Evolutionary conservation across 2,888 invertebrate genomes (phyloP), one percentile per base, ranked within the genome.

Genomic region (Xylota segnis): DNA sequence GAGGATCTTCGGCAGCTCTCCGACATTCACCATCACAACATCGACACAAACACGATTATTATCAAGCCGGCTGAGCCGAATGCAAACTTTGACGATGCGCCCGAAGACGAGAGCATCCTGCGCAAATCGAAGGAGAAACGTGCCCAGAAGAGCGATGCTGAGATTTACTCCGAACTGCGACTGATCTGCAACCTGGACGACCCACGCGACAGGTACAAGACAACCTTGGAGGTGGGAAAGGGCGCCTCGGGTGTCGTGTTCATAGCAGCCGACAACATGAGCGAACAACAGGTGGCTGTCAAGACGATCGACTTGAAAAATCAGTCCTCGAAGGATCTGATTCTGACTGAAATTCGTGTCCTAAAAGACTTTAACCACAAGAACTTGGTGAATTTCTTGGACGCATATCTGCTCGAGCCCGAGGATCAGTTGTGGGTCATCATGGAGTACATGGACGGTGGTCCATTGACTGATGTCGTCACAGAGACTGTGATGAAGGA

Each of bases 401-500:
- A 98, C 89, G 96, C 97, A 10, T 98, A 97, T 93, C 94, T 98
- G n/a, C 95, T 98, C 56, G 95, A 96, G 87, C 96, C 97, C 75
- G 95, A 96, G 88, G 97, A 98, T 89, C 97, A 98, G 91, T 94
- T 99, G 5, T 99, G 98, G 98, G 99, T 98, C 0, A 96, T 98
- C 0, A 98, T 99, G 98, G 99, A 99, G 92, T 94, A 98, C 72
- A 94, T 99, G 81, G 97, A 98, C 89, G 98, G 99, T 5, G 99
- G 99, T 0, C 97, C 98, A 7, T 93, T 99, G 58, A 99, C 99
- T 0, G 98, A 99, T 90, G 98, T 99, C 0, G 99, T 99, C 43
- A 98, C 98, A 0, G 98, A 99, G 92, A 98, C 98, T 0, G 96
- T 98, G 6, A 97, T 99, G 97, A 97, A 98, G 89, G 98, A 99